phyloP scores from a whole-genome alignment of 1,140 invertebrate species.

The Ceratina calcarata region DNA sequence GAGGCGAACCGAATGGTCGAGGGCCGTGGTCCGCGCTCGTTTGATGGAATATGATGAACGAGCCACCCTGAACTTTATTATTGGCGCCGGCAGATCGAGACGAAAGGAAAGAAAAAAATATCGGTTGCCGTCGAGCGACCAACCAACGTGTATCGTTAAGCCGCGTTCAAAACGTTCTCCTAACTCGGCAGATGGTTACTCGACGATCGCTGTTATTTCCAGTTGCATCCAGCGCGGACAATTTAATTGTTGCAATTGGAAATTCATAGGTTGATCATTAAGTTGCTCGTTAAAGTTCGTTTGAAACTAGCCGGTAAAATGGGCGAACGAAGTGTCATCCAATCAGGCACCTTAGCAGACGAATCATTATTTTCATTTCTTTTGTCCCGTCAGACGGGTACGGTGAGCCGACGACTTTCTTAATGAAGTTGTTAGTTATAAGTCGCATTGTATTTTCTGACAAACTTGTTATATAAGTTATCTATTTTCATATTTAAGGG shows the following conservation, averaged over 20 bases:
- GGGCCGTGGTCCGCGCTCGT: slow-evolving; percentile 51
- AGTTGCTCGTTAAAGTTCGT: slow-evolving; percentile 47
- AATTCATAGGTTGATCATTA: slow-evolving; percentile 40
- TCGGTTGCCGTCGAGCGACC: slow-evolving; percentile 6
- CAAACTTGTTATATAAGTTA: not conserved
- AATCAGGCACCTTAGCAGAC: slow-evolving; percentile 40
- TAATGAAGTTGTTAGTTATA: slow-evolving; percentile 29
- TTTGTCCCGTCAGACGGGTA: not conserved
- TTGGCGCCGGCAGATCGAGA: slow-evolving; percentile 60
- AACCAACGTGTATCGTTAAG: slow-evolving; percentile 52
- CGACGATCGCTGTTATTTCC: not conserved
- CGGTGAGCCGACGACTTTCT: slow-evolving; percentile 10
- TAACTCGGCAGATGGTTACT: slow-evolving; percentile 26
- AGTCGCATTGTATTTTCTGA: not conserved
- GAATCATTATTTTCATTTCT: slow-evolving; percentile 45
- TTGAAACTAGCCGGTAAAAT: slow-evolving; percentile 25
- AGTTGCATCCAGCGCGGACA: not conserved
- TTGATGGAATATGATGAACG: slow-evolving; percentile 76
- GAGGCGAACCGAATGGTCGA: slow-evolving; percentile 55
- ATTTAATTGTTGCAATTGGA: slow-evolving; percentile 41
- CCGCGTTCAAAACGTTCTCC: slow-evolving; percentile 34
- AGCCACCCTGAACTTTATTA: slow-evolving; percentile 67
- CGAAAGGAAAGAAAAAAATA: slow-evolving; percentile 51
- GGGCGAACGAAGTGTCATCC: slow-evolving; percentile 33
- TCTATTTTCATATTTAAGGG: not conserved